Evolutionary conservation across 2,113 vertebrate genomes (phyloP), one percentile per base, ranked within the genome.

Genomic region (Daubentonia madagascariensis): DNA sequence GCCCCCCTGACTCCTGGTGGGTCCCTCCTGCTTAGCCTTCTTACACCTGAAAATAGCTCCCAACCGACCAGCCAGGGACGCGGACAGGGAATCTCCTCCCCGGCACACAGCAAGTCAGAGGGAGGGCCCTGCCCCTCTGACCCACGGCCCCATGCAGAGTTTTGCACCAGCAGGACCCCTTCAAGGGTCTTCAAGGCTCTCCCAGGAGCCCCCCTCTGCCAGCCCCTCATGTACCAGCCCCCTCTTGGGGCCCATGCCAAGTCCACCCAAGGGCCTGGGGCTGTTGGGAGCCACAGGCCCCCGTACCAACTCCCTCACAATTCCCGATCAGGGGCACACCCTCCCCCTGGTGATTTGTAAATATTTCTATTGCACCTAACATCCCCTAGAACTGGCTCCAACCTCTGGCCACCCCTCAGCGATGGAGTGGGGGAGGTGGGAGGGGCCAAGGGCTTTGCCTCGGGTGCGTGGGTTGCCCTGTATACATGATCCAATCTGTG

Each of bases 101-200:
- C 8, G 14, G 30, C 65, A 23, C 57, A 10, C 23, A 30, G 67
- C 52, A 2, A 5, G 59, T 91, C 78, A 8, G 87, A 80, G 95
- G 93, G 90, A 80, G 83, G 57, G 61, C 67, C 57, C 75, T 54
- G 10, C n/a, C 70, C 76, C 76, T n/a, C 75, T 3, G 32, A 52
- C 76, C 76, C 54, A 10, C 0, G 1, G 65, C 83, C 83, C 94
- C 72, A 30, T 3, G 92, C 96, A 97, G 97, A 97, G 97, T 76
- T 88, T 75, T 88, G 97, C 98, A 98, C 97, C 98, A 98, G 98
- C 98, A 96, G 97, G 97, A 94, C 85, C 97, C 81, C 23, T 85
- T 35, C 1, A 1, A 37, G 97, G 96, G 95, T 92, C 96, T 96
- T 75, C 3, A 54, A 96, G 96, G 96, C 94, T 96, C 96, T 68